Evolutionary conservation across 2,113 vertebrate species (phyloP).

Genomic region (Tragelaphus scriptus): DNA sequence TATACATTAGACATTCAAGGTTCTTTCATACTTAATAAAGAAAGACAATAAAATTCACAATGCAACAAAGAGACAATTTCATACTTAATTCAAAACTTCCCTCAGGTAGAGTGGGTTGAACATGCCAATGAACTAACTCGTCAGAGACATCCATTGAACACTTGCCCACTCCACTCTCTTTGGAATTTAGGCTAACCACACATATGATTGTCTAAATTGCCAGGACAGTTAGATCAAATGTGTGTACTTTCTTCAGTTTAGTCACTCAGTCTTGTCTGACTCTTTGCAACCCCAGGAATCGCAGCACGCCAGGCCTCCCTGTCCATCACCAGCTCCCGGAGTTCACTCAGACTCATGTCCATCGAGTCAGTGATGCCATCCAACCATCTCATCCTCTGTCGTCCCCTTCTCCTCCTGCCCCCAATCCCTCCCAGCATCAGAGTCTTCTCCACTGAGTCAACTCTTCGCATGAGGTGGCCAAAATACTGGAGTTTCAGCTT

Average conservation of each 20-base stretch:
- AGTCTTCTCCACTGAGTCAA: too few species aligned
- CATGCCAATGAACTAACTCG: rapidly evolving
- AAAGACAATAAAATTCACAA: neutral
- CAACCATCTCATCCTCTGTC: too few species aligned
- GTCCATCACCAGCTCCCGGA: too few species aligned
- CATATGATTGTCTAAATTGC: neutral
- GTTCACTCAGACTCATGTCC: too few species aligned
- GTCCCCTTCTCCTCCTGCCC: too few species aligned
- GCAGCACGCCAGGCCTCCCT: too few species aligned
- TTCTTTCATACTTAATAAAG: neutral
- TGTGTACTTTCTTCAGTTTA: neutral
- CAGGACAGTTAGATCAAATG: neutral
- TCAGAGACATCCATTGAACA: neutral
- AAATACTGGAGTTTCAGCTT: too few species aligned
- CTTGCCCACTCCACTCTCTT: neutral
- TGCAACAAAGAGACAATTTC: neutral
- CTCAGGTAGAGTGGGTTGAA: neutral
- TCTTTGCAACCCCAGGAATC: too few species aligned
- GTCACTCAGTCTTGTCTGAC: too few species aligned
- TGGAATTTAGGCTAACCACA: neutral
- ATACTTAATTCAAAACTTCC: neutral
- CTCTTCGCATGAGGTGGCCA: too few species aligned
- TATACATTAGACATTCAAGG: neutral
- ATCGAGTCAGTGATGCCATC: too few species aligned
- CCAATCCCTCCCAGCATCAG: too few species aligned